Evolutionary conservation across 2,113 vertebrate species (phyloP).

Genomic region (Elgaria multicarinata): DNA sequence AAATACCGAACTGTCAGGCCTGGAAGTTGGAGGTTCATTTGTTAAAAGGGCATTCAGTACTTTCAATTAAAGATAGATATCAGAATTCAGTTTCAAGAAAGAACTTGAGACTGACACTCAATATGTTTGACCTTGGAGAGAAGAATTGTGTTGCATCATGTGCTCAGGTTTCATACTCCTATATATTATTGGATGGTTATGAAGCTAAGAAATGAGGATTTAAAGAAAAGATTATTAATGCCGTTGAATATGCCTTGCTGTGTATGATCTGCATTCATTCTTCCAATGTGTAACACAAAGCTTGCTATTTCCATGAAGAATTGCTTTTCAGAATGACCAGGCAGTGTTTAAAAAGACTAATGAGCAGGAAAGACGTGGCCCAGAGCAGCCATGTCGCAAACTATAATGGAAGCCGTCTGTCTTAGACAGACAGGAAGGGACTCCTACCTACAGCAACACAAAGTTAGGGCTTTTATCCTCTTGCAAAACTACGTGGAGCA

Average conservation of each 20-base stretch:
- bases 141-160: neutral
- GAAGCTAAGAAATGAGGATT: neutral
- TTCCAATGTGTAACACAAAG: neutral
- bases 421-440: conserved; percentile 46
- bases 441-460: conserved; percentile 50
- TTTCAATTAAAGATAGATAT: neutral
- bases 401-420: conserved; percentile 65
- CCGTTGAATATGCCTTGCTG: neutral
- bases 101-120: conserved; percentile 16
- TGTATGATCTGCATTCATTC: neutral
- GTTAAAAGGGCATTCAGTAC: neutral
- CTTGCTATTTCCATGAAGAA: conserved; percentile 42
- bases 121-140: conserved; percentile 1
- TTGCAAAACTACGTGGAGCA: conserved; percentile 43
- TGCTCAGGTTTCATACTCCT: neutral
- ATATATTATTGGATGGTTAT: conserved; percentile 33
- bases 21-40: neutral
- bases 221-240: conserved; percentile 31
- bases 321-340: conserved; percentile 52
- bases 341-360: conserved; percentile 64
- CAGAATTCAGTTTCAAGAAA: conserved; percentile 14
- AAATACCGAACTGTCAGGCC: neutral
- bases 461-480: conserved; percentile 41
- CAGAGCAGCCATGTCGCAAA: conserved; percentile 64
- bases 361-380: conserved; percentile 60